Conservation (phyloP, 2,113 vertebrate species). For the Sardina pilchardus region DNA sequence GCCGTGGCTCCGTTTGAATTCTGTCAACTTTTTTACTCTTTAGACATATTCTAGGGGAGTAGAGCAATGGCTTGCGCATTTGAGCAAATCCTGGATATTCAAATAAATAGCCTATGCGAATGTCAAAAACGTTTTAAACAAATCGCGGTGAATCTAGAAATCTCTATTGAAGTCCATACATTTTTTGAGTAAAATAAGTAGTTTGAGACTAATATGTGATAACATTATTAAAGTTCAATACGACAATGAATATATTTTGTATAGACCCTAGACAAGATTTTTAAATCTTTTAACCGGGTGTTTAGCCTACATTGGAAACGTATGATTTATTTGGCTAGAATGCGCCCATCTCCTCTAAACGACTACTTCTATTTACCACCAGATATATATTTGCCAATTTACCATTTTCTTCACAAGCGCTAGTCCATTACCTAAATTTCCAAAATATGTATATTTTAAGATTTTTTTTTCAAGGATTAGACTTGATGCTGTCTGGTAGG, state of each 20-base stretch:
- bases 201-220: too few relatives aligned
- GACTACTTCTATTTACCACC: neutral
- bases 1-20: neutral
- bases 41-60: neutral
- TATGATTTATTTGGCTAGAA: neutral
- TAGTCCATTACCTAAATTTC: neutral
- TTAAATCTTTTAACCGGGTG: neutral
- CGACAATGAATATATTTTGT: too few relatives aligned
- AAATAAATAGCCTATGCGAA: neutral
- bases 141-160: neutral
- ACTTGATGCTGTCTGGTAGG: neutral
- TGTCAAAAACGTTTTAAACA: neutral
- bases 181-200: neutral
- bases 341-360: neutral
- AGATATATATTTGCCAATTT: neutral
- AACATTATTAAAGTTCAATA: too few relatives aligned
- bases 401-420: neutral
- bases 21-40: neutral
- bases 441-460: neutral
- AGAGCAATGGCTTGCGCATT: neutral
- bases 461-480: slow-evolving; percentile 5
- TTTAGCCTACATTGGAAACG: neutral
- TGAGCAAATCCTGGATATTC: neutral
- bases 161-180: too few relatives aligned
- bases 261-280: too few relatives aligned